Conservation (phyloP, 2,888 invertebrate species). For the Epirrita christyi region DNA sequence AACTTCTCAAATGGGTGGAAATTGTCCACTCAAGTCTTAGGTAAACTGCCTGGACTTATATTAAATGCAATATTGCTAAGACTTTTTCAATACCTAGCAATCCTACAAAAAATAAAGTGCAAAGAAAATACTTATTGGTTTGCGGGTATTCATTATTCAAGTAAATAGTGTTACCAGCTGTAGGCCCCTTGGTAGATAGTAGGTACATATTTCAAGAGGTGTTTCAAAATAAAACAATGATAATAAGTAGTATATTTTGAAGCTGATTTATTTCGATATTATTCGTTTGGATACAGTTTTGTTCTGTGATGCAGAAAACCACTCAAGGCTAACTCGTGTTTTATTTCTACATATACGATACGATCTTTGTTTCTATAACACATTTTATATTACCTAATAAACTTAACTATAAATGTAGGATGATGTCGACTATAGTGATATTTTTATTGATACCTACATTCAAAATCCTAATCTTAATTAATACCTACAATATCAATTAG, state of each 20-base stretch:
- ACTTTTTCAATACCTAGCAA: no score
- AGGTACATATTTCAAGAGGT: not conserved
- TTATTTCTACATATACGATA: constrained; percentile 50
- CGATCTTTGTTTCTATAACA: not conserved
- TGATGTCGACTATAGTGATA: not conserved
- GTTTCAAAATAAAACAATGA: constrained; percentile 34
- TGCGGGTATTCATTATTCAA: no score
- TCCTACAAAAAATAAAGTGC: no score
- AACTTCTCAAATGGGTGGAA: no score
- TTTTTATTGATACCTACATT: not conserved
- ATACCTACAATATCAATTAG: not conserved
- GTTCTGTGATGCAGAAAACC: constrained; percentile 46
- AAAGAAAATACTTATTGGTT: no score
- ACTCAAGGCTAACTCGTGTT: constrained; percentile 43
- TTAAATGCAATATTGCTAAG: no score
- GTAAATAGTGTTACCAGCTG: no score
- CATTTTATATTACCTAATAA: not conserved
- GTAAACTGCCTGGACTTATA: no score
- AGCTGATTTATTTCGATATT: constrained; percentile 57
- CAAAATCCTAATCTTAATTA: not conserved
- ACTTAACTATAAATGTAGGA: not conserved
- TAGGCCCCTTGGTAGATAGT: no score
- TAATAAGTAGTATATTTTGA: constrained; percentile 40
- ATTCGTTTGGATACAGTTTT: constrained; percentile 48
- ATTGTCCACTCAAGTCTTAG: no score